These are phyloP conservation scores for Nephrotoma flavescens DNA, from an alignment of 2,888 invertebrate species.

Conservation along the genomic window DNA sequence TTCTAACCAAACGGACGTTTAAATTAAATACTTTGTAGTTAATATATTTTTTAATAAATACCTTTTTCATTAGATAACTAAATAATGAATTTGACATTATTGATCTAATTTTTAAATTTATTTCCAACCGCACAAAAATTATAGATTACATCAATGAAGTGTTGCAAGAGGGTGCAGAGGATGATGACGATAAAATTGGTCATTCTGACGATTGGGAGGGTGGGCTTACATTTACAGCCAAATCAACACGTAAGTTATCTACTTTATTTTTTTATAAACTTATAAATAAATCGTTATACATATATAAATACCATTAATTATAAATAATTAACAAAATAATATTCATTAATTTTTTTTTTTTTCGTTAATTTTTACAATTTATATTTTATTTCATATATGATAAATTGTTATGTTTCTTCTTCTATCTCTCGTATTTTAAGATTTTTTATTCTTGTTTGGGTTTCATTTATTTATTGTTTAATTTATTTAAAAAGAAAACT, in stretches of 20 bases:
- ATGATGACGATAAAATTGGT: slow-evolving; percentile 36
- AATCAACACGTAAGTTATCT: slow-evolving; percentile 64
- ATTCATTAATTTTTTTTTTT: slow-evolving; percentile 17
- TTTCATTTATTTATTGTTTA: not conserved
- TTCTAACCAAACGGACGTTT: not conserved
- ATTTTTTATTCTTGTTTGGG: slow-evolving; percentile 15
- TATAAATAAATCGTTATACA: slow-evolving; percentile 11
- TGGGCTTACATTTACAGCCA: slow-evolving; percentile 80
- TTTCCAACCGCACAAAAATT: slow-evolving; percentile 9
- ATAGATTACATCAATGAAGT: slow-evolving; percentile 77
- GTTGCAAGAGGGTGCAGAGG: slow-evolving; percentile 48
- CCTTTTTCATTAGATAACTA: too few species aligned
- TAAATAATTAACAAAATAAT: not conserved
- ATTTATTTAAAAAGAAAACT: not conserved
- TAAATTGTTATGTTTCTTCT: not conserved
- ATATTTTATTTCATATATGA: not conserved
- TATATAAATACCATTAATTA: not conserved
- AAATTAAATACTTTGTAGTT: not conserved
- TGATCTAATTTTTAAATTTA: not conserved
- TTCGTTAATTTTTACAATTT: slow-evolving; percentile 11
- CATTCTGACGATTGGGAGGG: slow-evolving; percentile 64
- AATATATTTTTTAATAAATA: too few species aligned
- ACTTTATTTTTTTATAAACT: slow-evolving; percentile 13
- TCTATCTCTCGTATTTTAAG: slow-evolving; percentile 10
- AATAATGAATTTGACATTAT: not conserved